Conservation (phyloP, 1,140 invertebrate genomes). For the Scaptomyza pallida region DNA sequence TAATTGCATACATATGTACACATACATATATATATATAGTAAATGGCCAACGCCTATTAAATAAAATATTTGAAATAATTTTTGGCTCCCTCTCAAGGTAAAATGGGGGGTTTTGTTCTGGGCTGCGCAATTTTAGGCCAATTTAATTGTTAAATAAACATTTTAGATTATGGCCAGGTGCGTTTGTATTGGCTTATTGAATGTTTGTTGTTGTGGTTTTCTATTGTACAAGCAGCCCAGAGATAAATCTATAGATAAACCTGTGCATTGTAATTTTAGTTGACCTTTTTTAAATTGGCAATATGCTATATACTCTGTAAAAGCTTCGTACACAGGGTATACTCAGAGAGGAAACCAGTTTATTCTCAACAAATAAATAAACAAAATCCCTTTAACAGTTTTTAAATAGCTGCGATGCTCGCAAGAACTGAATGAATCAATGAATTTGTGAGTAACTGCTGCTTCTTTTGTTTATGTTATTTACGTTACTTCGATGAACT, state of each 20-base stretch:
- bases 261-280: background rate
- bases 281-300: background rate
- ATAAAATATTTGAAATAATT: conserved; percentile 23
- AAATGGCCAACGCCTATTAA: conserved; percentile 22
- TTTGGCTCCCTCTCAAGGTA: background rate
- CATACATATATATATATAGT: conserved; percentile 3
- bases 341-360: background rate
- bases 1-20: conserved; percentile 56
- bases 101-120: background rate
- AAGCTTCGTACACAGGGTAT: no score
- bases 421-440: background rate
- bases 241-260: background rate
- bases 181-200: conserved; percentile 4
- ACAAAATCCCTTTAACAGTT: conserved; percentile 6
- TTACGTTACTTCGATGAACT: conserved; percentile 6
- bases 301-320: conserved; percentile 2
- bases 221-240: conserved; percentile 32
- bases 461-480: background rate
- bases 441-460: background rate
- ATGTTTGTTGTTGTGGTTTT: conserved; percentile 20
- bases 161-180: conserved; percentile 54
- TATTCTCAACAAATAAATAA: background rate
- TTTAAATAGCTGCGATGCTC: conserved; percentile 4
- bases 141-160: conserved; percentile 76
- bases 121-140: conserved; percentile 54